Percentiles rank a stretch among this genome's conserved stretches.
phyloP scores from a whole-genome alignment of 2,888 invertebrate genomes.

The Blomia tropicalis region DNA sequence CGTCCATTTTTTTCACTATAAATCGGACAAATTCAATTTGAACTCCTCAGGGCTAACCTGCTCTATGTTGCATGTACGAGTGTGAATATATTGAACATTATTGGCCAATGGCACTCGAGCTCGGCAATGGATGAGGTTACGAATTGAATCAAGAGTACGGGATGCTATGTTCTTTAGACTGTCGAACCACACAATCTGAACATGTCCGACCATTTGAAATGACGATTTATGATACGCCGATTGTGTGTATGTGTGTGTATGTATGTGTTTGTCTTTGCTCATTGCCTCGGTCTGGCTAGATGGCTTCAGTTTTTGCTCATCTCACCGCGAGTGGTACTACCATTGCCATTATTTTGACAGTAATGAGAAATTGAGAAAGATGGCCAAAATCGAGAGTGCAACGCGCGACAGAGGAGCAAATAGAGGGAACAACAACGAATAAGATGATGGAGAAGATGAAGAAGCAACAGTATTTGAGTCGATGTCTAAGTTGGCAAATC shows the following conservation, averaged over 20 bases:
- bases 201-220: neutral
- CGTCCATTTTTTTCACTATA: too few species aligned
- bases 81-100: neutral
- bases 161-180: neutral
- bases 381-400: conserved; percentile 6
- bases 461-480: conserved; percentile 14
- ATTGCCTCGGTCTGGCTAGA: neutral
- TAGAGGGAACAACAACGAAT: neutral
- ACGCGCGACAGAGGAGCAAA: neutral
- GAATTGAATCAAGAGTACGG: neutral
- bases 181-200: neutral
- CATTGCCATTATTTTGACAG: conserved; percentile 14
- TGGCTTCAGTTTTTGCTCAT: too few species aligned
- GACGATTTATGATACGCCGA: conserved; percentile 13
- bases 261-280: conserved; percentile 5
- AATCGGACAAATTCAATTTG: conserved; percentile 13
- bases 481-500: conserved; percentile 9
- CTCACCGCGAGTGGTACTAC: conserved; percentile 7
- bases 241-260: too few species aligned
- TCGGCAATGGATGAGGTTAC: neutral
- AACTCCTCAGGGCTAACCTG: neutral
- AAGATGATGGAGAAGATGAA: conserved; percentile 8
- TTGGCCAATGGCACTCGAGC: conserved; percentile 4
- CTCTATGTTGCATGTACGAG: neutral
- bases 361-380: conserved; percentile 14